These are phyloP conservation scores for Bugula neritina DNA, from an alignment of 2,888 invertebrate genomes.

Conservation along the genomic window DNA sequence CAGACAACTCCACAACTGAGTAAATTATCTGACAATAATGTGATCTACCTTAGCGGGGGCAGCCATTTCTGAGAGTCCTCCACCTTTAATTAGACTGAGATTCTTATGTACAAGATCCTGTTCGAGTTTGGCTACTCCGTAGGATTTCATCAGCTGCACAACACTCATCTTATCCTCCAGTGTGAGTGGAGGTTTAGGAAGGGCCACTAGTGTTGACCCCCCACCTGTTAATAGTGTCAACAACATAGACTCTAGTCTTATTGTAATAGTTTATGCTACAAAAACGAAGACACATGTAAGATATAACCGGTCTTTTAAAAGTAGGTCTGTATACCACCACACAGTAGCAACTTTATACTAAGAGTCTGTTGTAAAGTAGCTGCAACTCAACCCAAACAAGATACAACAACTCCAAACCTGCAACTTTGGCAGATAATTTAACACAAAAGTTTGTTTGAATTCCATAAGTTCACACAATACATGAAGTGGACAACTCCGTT, in stretches of 20 bases:
- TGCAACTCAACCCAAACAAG: no score
- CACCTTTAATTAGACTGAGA: slow-evolving; percentile 22
- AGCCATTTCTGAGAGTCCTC: slow-evolving; percentile 13
- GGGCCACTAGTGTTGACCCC: slow-evolving; percentile 19
- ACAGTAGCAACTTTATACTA: no score
- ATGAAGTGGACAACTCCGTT: no score
- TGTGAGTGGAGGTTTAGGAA: slow-evolving; percentile 24
- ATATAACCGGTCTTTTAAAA: no score
- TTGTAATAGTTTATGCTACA: not conserved
- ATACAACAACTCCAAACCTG: no score
- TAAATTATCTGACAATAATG: no score
- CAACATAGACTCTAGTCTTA: not conserved
- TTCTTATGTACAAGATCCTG: slow-evolving; percentile 18
- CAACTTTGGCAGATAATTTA: no score
- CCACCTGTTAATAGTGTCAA: slow-evolving; percentile 20
- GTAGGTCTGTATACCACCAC: no score
- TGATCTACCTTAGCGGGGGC: slow-evolving; percentile 18
- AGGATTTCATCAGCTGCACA: not conserved
- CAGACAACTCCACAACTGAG: no score
- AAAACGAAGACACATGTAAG: not conserved
- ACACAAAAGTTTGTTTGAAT: no score
- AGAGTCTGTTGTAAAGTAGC: no score
- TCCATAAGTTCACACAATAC: no score
- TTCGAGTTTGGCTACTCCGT: not conserved
- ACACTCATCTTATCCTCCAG: slow-evolving; percentile 6